phyloP scores from a whole-genome alignment of 2,113 vertebrate genomes.

The Indicator indicator region DNA sequence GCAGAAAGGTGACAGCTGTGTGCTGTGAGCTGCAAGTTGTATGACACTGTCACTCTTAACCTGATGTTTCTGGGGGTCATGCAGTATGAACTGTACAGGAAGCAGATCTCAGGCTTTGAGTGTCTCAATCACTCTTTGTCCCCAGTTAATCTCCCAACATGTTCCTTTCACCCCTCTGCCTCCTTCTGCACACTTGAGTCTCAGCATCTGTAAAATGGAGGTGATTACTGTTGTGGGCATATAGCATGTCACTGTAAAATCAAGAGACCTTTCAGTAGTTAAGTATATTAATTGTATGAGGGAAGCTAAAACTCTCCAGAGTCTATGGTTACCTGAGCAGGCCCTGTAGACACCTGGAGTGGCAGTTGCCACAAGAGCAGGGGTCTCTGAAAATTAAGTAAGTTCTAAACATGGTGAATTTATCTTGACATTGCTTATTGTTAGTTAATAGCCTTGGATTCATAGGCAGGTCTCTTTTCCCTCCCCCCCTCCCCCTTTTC shows the following conservation, averaged over 20 bases:
- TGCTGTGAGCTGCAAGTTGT: not conserved
- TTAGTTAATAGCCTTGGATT: not conserved
- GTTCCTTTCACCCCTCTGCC: not conserved
- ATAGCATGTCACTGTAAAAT: not conserved
- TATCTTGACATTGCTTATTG: not conserved
- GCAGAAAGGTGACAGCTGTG: not conserved
- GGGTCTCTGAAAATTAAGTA: not conserved
- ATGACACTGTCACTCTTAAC: not conserved
- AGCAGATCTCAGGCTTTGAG: not conserved
- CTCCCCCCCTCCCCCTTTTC: too few relatives aligned
- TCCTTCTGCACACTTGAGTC: not conserved
- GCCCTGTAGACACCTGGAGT: not conserved
- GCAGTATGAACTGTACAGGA: not conserved
- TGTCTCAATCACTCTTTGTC: not conserved
- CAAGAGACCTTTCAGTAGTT: not conserved
- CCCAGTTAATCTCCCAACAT: rapidly evolving
- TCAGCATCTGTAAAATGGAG: not conserved
- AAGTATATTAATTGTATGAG: not conserved
- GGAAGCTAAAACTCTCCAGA: not conserved
- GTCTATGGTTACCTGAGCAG: not conserved
- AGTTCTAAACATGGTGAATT: not conserved
- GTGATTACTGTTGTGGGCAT: not conserved
- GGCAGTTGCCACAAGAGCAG: not conserved
- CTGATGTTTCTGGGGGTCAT: not conserved
- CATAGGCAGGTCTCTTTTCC: not conserved